Base-by-base conservation (phyloP, 1,140 invertebrate genomes). In the Macrostomum lignano region DNA sequence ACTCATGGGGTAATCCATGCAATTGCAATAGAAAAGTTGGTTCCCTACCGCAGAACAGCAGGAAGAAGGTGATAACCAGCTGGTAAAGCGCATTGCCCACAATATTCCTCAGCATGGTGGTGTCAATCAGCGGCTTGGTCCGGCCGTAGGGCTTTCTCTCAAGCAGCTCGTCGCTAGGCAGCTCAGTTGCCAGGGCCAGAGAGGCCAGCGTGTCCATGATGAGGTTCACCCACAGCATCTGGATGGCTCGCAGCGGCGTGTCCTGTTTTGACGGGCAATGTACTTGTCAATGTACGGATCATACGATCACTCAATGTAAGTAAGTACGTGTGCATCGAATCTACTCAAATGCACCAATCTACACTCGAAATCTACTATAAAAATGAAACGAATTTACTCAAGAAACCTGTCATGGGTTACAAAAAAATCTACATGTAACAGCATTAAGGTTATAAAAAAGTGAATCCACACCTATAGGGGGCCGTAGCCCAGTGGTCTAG, bases 181-280 rank as follows among this genome's bases (percentile, higher is more conserved):
- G 60, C 64, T 98, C 88, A n/a, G 91, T 98, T 34, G 88, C 88
- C 43, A 98, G 65, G 31, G 91, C 91, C 38, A 98, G 66, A 1
- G 88, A 96, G 35, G 91, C 91, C 32, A 98, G 62, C 9, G 88
- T 96, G 67, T 96, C 88, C 88, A 96, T 98, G 52, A 96, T 96
- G 24, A 98, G 65, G 58, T 98, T 98, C 29, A 98, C 86, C 88
- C 88, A 98, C 46, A 98, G 70, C 88, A 98, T 96, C 70, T 98
- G 88, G 31, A 98, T 86, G 45, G 88, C 88, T 69, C 81, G 52
- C 6, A 68, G 42, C 9, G 64, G 66, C 40, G 60, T 48, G 37
- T 14, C 32, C 32, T 33, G 13, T n/a, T n/a, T n/a, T n/a, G n/a
- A n/a, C n/a, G n/a, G n/a, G n/a, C n/a, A n/a, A n/a, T n/a, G n/a